Conservation (phyloP, 2,113 vertebrate species). For the Rhinolophus sinicus region DNA sequence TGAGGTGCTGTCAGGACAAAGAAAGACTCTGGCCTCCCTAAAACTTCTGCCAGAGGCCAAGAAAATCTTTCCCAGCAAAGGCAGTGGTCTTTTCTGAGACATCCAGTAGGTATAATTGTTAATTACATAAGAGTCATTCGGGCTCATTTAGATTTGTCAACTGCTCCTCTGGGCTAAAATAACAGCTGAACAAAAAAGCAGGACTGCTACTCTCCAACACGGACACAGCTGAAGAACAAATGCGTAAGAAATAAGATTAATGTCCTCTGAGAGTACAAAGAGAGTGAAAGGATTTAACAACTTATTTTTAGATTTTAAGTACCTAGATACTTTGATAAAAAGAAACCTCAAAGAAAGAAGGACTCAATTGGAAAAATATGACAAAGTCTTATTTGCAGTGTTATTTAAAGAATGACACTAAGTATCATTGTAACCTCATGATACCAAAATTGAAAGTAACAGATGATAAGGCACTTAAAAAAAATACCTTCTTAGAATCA, state of each 20-base stretch:
- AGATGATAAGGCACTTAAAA: conserved; percentile 36
- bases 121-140: conserved; percentile 37
- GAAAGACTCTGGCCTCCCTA: background rate
- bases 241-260: conserved; percentile 2
- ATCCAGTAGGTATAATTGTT: conserved; percentile 29
- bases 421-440: background rate
- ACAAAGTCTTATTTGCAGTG: conserved; percentile 10
- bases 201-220: fast-evolving
- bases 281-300: background rate
- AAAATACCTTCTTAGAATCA: background rate
- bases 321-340: conserved; percentile 42
- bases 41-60: background rate
- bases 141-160: conserved; percentile 25
- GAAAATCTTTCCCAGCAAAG: background rate
- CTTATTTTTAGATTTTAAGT: conserved; percentile 61
- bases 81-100: background rate
- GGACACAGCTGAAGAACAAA: background rate
- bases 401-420: conserved; percentile 50
- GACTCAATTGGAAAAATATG: background rate
- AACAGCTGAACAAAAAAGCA: conserved; percentile 45
- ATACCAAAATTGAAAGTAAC: conserved; percentile 57
- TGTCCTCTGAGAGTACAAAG: background rate
- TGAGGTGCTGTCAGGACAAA: background rate
- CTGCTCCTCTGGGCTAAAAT: background rate
- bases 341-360: conserved; percentile 17